Evolutionary conservation across 2,888 invertebrate species (phyloP), one percentile per base, ranked within the genome.

Genomic region (Gordius sp.): DNA sequence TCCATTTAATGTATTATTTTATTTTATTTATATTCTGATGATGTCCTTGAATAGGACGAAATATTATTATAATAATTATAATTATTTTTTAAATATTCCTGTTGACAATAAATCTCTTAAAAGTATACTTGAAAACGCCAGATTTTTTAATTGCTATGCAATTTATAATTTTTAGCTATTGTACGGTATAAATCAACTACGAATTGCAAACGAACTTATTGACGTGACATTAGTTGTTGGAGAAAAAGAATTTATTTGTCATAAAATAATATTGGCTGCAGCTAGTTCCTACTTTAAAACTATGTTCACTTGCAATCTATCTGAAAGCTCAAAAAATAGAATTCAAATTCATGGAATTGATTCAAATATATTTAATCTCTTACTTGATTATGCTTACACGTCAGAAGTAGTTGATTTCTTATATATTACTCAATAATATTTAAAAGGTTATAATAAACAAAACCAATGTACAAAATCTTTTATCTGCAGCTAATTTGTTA

Each of bases 401-500:
- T 47, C 47, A 47, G 47, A 47, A 20, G 47, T 47, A n/a, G 4
- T 20, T 18, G 8, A 33, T 33, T n/a, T 13, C 8, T 13, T n/a
- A 13, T 13, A 13, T 13, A 33, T 13, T 13, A 33, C 8, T 18
- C 20, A 47, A 18, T 47, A n/a, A n/a, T 4, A 47, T n/a, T n/a
- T n/a, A n/a, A n/a, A n/a, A 47, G 47, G 20, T 47, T 20, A 47
- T 20, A 28, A 71, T 72, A 47, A 71, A 67, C 8, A 65, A 68
- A 59, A 61, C 59, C 41, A 72, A 71, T 63, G 71, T 72, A 1
- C 71, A 72, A 63, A 66, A 66, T 55, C 63, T 72, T 20, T 63
- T 72, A 2, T 68, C 70, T 2, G 71, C 71, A 53, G 68, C 71
- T 13, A 71, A 71, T 61, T 63, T 72, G 2, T 63, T 72, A 2